Evolutionary conservation across 2,888 invertebrate genomes (phyloP), one percentile per base, ranked within the genome.

Genomic region (Acleris sparsana): DNA sequence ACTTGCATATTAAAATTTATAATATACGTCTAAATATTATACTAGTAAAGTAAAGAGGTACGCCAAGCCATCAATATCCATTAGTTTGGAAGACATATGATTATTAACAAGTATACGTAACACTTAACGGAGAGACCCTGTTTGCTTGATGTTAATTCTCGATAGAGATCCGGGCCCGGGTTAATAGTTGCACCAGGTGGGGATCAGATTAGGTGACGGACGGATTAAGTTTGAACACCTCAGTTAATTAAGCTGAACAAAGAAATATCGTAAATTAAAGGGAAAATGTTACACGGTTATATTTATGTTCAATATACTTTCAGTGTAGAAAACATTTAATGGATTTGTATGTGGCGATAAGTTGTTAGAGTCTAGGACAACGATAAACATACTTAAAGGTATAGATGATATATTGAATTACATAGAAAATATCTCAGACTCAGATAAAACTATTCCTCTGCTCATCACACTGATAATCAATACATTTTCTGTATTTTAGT

Each of bases 201-300:
- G 51, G 60, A 51, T 61, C 65, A 63, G 64, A 57, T 60, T 63
- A 62, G 48, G 58, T 53, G 58, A 62, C 39, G 62, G 62, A 44
- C 51, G 48, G 49, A 33, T 43, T 49, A 51, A 55, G 44, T 60
- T 60, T 51, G 55, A 49, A 43, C 49, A 44, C 44, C 55, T 16
- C 7, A 55, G 29, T 60, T 60, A 65, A 60, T 65, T 60, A 51
- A 60, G 55, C n/a, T 39, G 13, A 43, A 56, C 60, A 60, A 60
- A 59, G 52, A 63, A 63, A 63, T 44, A 29, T 51, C 51, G 20
- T 60, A 55, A 60, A 65, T 56, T 9, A 56, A 51, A 56, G 43
- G 55, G 25, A 25, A 39, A 39, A 39, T n/a, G n/a, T 46, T 17
- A 17, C 16, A 46, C 17, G 16, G 39, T 46, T n/a, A 46, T n/a